phyloP scores from a whole-genome alignment of 2,113 vertebrate species.

The Phalacrocorax pelagicus region DNA sequence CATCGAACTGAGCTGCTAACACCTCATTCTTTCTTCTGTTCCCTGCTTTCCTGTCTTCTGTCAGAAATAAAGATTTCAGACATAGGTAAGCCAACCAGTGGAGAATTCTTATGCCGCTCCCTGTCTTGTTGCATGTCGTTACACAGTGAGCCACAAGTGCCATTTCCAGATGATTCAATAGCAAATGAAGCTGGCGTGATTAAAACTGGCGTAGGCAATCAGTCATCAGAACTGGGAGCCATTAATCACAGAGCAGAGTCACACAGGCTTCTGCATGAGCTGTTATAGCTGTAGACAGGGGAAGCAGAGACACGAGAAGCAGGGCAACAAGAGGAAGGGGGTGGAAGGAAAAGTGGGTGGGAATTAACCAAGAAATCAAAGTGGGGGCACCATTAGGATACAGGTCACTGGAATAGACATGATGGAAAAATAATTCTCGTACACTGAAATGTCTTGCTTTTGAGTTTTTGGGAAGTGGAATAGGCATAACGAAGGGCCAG shows the following conservation, averaged over 20 bases:
- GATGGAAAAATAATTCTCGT: not conserved
- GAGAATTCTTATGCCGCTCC: constrained; percentile 68
- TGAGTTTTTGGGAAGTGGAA: not conserved
- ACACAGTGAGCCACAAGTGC: constrained; percentile 66
- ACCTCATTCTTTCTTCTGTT: constrained; percentile 79
- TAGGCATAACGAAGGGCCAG: not conserved
- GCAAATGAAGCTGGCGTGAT: constrained; percentile 45
- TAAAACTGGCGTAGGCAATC: constrained; percentile 55
- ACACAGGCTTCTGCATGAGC: not conserved
- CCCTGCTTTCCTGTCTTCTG: constrained; percentile 84
- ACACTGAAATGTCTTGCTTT: not conserved
- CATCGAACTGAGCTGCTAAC: constrained; percentile 77
- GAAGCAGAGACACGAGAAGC: not conserved
- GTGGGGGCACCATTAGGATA: not conserved
- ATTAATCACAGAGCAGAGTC: constrained; percentile 30
- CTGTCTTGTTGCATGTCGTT: constrained; percentile 73
- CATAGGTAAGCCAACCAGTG: constrained; percentile 93
- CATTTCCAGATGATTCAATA: constrained; percentile 52
- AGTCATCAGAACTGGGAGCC: constrained; percentile 35
- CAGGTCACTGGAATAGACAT: not conserved
- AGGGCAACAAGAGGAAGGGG: not conserved
- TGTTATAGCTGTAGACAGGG: not conserved
- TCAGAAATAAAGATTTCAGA: constrained; percentile 99
- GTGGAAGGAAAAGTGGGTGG: not conserved
- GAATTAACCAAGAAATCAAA: not conserved